Base-by-base conservation (phyloP, 2,113 vertebrate species). In the Eubucco bourcierii region DNA sequence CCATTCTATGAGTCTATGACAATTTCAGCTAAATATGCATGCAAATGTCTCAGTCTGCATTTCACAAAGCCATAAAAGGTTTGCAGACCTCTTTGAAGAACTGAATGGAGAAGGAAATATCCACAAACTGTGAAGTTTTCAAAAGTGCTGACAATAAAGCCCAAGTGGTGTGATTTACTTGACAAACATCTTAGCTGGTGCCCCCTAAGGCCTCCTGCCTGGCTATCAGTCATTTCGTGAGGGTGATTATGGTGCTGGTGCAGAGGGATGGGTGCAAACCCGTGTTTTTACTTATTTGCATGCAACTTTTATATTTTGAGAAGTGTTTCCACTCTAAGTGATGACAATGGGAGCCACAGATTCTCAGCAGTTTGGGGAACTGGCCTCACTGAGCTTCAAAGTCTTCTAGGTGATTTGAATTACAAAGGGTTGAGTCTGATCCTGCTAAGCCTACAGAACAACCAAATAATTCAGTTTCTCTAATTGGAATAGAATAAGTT, bases 221-320 rank as follows among this genome's bases (percentile, higher is more conserved):
- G 37, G 37, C 56, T 90, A 93, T 93, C 92, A 68, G 61, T 61
- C 41, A 88, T 90, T 88, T 94, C 70, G 39, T 28, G 71, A 23
- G 14, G 10, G 15, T 88, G 74, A 90, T 93, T 93, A 83, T 44
- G 61, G 67, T 71, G n/a, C 50, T 80, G 60, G 37, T 93, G 85
- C 85, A 86, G 90, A 80, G 93, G 83, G 90, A 91, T 86, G 80
- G 82, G 93, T 83, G 80, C 82, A 37, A 91, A 85, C 64, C 25
- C 19, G 65, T 1, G 13, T 91, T 86, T 88, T 86, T 65, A 44
- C 73, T 86, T 78, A 86, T 93, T 95, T 95, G 88, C 93, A 80
- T 95, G 52, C 47, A 83, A 86, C 15, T 50, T 47, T 90, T 55
- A 93, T 87, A 55, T 83, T 93, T 94, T 83, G 25, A 66, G 37